Conservation (phyloP, 2,113 vertebrate species). For the Alexandromys fortis region DNA sequence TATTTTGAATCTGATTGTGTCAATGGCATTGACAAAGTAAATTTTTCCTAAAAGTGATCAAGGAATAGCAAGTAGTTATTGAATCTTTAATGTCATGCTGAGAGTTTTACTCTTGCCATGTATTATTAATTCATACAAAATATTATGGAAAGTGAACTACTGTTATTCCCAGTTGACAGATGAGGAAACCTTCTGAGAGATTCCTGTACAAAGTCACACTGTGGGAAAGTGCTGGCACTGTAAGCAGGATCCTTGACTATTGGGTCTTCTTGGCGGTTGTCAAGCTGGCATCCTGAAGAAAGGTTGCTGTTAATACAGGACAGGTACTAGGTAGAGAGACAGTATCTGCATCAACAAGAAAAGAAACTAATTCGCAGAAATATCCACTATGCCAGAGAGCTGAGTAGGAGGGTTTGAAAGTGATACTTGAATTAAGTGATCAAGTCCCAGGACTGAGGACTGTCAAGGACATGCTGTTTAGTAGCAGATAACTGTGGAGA, state of each 20-base stretch:
- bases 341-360: not conserved
- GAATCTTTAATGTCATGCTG: conserved; percentile 36
- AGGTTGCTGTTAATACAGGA: not conserved
- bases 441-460: not conserved
- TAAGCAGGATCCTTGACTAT: not conserved
- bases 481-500: not conserved
- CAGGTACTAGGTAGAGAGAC: not conserved
- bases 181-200: not conserved
- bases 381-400: not conserved
- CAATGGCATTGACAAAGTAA: conserved; percentile 37
- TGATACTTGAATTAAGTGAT: not conserved
- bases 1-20: conserved; percentile 23
- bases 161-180: conserved; percentile 10
- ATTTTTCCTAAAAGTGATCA: conserved; percentile 51
- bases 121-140: conserved; percentile 35
- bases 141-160: not conserved
- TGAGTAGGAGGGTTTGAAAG: not conserved
- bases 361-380: not conserved
- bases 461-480: not conserved
- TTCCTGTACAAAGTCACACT: not conserved
- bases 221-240: not conserved
- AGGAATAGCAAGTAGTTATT: conserved; percentile 53
- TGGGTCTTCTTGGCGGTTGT: not conserved
- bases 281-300: not conserved
- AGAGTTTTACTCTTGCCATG: conserved; percentile 13